Conservation (phyloP, 2,113 vertebrate species). For the Acrocephalus kingi region DNA sequence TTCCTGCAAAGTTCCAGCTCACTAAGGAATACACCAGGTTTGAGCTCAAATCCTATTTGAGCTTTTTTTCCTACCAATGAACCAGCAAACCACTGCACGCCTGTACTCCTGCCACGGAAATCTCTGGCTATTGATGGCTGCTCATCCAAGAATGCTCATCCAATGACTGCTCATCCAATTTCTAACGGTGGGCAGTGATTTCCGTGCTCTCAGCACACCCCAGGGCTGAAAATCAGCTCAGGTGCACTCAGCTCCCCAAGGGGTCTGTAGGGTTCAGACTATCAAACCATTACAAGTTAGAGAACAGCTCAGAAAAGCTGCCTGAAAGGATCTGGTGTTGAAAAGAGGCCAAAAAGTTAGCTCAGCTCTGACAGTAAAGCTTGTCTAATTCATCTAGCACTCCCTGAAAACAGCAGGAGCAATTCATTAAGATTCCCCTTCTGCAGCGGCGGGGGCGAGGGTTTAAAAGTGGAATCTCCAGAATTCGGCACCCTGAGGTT, state of each 20-base stretch:
- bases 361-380: background rate
- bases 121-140: background rate
- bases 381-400: background rate
- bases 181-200: background rate
- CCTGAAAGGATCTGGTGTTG: background rate
- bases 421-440: conserved; percentile 31
- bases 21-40: background rate
- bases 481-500: background rate
- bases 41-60: background rate
- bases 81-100: background rate
- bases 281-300: background rate
- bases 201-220: background rate
- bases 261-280: background rate
- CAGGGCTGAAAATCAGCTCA: background rate
- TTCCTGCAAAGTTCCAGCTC: background rate
- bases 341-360: background rate
- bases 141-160: background rate
- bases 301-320: background rate
- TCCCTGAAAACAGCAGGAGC: background rate
- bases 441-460: background rate
- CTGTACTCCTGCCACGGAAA: background rate
- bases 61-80: background rate
- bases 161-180: background rate
- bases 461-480: conserved; percentile 13
- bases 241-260: background rate